A percentile compares a stretch with the other conserved stretches of the same genome.
Conservation (phyloP, 2,888 invertebrate species). For the Halocaridina rubra region DNA sequence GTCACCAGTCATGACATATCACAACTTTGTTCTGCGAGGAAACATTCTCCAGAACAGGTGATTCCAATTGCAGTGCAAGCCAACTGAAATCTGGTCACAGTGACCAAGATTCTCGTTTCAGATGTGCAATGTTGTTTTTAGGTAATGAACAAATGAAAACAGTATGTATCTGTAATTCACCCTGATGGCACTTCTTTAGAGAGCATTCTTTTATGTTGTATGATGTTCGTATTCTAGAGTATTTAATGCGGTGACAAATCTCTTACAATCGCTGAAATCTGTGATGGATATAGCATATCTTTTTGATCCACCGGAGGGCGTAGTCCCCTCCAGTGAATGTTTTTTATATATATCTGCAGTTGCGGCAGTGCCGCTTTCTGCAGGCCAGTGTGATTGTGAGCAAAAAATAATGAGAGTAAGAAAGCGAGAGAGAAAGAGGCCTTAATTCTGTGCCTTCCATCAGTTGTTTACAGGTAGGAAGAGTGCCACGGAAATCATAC, state of each 20-base stretch:
- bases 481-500: no score
- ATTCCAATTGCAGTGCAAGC: no score
- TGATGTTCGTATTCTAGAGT: no score
- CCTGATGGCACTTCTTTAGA: no score
- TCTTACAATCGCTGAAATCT: slow-evolving; percentile 30
- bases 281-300: slow-evolving; percentile 51
- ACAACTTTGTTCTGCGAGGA: no score
- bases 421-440: slow-evolving; percentile 19
- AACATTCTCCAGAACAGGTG: no score
- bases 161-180: no score
- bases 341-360: neutral
- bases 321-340: neutral
- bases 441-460: slow-evolving; percentile 46
- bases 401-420: neutral
- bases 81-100: no score
- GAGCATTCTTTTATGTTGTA: no score
- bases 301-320: neutral
- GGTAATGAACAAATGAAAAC: slow-evolving; percentile 15
- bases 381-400: neutral
- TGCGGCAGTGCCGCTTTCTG: neutral
- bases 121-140: slow-evolving; percentile 45
- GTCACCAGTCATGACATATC: no score
- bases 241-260: slow-evolving; percentile 49
- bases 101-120: slow-evolving; percentile 22
- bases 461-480: neutral